Percentiles rank a stretch among this genome's conserved stretches.
Conservation (phyloP, 2,888 invertebrate genomes). For the Drosophila anceps region DNA sequence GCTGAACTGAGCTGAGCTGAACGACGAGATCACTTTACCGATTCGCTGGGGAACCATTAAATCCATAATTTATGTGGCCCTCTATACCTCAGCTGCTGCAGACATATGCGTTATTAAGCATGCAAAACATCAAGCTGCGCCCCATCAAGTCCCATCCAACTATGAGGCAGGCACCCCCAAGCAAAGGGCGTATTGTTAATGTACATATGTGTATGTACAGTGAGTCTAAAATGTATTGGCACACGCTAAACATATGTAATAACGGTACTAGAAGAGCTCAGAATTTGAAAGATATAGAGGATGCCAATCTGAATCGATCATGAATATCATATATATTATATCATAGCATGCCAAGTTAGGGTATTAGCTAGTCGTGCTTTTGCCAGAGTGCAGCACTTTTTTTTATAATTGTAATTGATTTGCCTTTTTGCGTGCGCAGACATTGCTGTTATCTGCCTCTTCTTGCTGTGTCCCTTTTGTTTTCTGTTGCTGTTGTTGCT, state of each 20-base stretch:
- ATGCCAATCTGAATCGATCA: neutral
- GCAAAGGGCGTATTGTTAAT: neutral
- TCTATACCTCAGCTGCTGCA: conserved; percentile 14
- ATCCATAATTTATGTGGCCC: conserved; percentile 62
- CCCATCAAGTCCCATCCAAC: too few species aligned
- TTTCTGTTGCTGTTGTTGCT: conserved; percentile 11
- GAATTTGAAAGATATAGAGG: neutral
- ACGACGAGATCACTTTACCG: conserved; percentile 16
- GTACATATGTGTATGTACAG: neutral
- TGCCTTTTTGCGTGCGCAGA: conserved; percentile 59
- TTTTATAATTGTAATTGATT: conserved; percentile 76
- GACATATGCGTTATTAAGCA: conserved; percentile 36
- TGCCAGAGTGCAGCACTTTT: neutral
- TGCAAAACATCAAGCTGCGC: conserved; percentile 10
- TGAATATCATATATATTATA: neutral
- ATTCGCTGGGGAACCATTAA: conserved; percentile 41
- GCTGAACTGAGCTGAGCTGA: neutral
- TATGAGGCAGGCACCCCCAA: neutral
- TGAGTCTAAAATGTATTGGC: neutral
- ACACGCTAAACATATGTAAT: neutral
- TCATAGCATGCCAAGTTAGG: neutral
- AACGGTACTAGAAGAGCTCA: neutral
- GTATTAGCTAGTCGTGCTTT: neutral
- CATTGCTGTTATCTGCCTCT: conserved; percentile 27
- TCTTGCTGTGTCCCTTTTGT: conserved; percentile 25